phyloP scores from a whole-genome alignment of 2,113 vertebrate species.

The Arothron firmamentum region DNA sequence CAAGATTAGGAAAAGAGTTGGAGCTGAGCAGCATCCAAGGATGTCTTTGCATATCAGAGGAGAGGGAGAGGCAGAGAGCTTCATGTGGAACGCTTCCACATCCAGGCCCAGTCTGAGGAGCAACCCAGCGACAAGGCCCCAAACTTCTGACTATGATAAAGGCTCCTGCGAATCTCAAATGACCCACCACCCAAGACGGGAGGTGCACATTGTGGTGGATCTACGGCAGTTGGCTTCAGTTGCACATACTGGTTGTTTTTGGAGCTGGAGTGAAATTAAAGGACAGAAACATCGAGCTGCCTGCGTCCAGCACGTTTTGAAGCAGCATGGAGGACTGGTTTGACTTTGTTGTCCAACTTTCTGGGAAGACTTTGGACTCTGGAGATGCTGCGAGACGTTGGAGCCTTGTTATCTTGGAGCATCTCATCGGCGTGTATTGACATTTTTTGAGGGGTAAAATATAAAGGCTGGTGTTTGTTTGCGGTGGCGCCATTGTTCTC shows the following conservation, averaged over 20 bases:
- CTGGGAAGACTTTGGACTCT: background rate
- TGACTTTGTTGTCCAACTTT: constrained; percentile 1
- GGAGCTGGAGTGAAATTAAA: too few species aligned
- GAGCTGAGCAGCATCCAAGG: constrained; percentile 6
- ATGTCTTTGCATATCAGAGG: background rate
- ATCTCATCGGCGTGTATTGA: background rate
- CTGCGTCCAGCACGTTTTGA: background rate
- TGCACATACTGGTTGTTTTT: too few species aligned
- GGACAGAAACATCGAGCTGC: too few species aligned
- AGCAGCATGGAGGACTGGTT: background rate
- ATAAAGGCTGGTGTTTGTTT: background rate
- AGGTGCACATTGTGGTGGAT: too few species aligned
- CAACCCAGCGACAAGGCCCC: too few species aligned
- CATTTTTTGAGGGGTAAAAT: background rate
- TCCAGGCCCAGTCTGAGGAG: too few species aligned
- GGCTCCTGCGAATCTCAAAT: too few species aligned
- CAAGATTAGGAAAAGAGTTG: background rate
- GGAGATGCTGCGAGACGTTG: background rate
- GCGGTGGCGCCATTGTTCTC: constrained; percentile 2
- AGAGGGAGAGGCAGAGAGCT: too few species aligned
- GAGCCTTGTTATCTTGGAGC: background rate
- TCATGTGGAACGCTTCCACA: too few species aligned
- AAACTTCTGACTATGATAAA: too few species aligned
- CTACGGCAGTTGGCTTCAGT: too few species aligned
- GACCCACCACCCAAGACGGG: too few species aligned